phyloP scores from a whole-genome alignment of 2,113 vertebrate genomes.

The Chaetodon auriga region DNA sequence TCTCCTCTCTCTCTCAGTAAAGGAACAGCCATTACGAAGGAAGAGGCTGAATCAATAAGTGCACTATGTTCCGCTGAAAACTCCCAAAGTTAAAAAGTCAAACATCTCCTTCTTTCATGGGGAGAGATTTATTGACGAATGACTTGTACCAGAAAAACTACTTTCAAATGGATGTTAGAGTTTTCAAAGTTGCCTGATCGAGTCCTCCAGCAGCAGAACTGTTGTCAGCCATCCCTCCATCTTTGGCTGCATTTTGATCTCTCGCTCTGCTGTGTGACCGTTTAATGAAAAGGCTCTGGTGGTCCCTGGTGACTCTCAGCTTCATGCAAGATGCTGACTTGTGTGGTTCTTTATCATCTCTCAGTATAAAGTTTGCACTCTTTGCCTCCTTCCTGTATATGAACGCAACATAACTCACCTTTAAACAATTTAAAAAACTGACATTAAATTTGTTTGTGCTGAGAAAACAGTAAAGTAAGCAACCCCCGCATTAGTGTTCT shows the following conservation, averaged over 20 bases:
- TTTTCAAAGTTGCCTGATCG: slow-evolving; percentile 21
- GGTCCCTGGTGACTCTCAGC: neutral
- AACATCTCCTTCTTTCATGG: slow-evolving; percentile 15
- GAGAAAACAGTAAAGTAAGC: too few relatives aligned
- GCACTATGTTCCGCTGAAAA: slow-evolving; percentile 20
- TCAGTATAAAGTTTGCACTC: neutral
- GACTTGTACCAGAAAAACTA: slow-evolving; percentile 19
- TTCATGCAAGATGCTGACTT: slow-evolving; percentile 8
- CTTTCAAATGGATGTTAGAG: slow-evolving; percentile 21
- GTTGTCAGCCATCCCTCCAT: neutral
- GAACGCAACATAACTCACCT: neutral
- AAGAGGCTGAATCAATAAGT: slow-evolving; percentile 23
- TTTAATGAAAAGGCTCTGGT: slow-evolving; percentile 8
- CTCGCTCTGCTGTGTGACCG: neutral
- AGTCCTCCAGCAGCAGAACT: neutral
- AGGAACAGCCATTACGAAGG: neutral
- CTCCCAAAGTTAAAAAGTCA: slow-evolving; percentile 35
- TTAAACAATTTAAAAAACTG: neutral
- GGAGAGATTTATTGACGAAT: slow-evolving; percentile 28
- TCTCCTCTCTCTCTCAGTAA: slow-evolving; percentile 1
- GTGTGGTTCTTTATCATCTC: neutral
- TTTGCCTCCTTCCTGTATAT: neutral
- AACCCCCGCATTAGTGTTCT: too few relatives aligned
- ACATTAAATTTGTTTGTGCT: neutral
- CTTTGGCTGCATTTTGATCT: neutral